Evolutionary conservation across 2,888 invertebrate genomes (phyloP).

Genomic region (Malthinus flaveolus): DNA sequence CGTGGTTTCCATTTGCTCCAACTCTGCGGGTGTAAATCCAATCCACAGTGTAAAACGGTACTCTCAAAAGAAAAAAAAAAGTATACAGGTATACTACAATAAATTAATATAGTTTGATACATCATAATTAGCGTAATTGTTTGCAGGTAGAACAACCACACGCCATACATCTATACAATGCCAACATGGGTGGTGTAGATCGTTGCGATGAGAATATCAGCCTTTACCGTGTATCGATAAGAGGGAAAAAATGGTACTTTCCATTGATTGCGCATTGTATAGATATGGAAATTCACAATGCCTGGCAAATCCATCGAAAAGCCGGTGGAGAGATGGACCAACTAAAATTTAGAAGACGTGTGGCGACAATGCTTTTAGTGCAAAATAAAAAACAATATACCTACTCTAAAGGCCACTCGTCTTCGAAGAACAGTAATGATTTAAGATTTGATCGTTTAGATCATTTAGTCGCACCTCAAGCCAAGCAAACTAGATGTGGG

Average conservation of each 20-base stretch:
- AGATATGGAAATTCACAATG: conserved; percentile 28
- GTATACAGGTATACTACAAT: neutral
- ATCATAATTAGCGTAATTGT: too few species aligned
- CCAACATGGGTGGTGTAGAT: too few species aligned
- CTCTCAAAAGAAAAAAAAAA: neutral
- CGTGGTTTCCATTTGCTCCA: neutral
- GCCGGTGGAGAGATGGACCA: conserved; percentile 20
- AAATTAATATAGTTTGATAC: too few species aligned
- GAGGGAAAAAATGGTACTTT: conserved; percentile 5
- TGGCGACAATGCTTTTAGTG: conserved; percentile 16
- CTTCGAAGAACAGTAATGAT: neutral
- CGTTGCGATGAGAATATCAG: too few species aligned
- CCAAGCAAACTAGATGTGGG: conserved; percentile 33
- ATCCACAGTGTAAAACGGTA: neutral
- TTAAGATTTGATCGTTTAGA: conserved; percentile 31
- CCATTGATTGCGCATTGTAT: conserved; percentile 22
- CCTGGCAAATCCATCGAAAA: conserved; percentile 27
- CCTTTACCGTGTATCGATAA: too few species aligned
- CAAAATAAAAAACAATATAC: neutral
- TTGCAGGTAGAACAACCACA: too few species aligned
- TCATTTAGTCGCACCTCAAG: conserved; percentile 31
- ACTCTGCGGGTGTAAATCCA: neutral
- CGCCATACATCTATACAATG: too few species aligned
- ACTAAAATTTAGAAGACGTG: conserved; percentile 22
- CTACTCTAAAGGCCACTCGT: conserved; percentile 1